A percentile compares a stretch with the other conserved stretches of the same genome.
Evolutionary conservation across 2,113 vertebrate species (phyloP).

Genomic region (Natator depressus): DNA sequence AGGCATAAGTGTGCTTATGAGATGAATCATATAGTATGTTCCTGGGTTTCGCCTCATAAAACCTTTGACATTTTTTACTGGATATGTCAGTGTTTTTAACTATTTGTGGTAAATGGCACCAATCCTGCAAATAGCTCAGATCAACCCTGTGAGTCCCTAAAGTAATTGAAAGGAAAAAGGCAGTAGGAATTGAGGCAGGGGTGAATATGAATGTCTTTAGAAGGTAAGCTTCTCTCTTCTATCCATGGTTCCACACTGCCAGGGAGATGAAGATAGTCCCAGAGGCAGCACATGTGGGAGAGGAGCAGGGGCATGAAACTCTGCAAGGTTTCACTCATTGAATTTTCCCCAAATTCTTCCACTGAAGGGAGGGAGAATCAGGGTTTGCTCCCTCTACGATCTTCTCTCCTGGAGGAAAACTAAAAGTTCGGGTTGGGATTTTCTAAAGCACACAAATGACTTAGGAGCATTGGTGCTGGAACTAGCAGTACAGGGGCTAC

Average conservation of each 20-base stretch:
- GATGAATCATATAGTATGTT: neutral
- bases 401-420: neutral
- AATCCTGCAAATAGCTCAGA: neutral
- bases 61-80: neutral
- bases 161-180: neutral
- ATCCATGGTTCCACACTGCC: neutral
- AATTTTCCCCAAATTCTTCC: neutral
- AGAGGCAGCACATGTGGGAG: neutral
- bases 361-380: neutral
- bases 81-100: neutral
- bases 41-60: neutral
- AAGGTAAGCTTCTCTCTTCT: neutral
- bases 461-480: neutral
- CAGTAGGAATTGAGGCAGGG: neutral
- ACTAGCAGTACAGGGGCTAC: too few relatives aligned
- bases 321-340: accelerated
- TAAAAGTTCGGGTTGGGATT: neutral
- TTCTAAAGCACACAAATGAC: neutral
- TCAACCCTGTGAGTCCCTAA: accelerated
- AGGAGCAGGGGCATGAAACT: neutral
- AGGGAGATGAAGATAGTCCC: neutral
- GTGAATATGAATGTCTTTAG: neutral
- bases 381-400: neutral
- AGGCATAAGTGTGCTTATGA: neutral
- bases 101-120: neutral